These are phyloP conservation scores for Corythaeola cristata DNA, from an alignment of 2,113 vertebrate genomes.

Conservation along the genomic window DNA sequence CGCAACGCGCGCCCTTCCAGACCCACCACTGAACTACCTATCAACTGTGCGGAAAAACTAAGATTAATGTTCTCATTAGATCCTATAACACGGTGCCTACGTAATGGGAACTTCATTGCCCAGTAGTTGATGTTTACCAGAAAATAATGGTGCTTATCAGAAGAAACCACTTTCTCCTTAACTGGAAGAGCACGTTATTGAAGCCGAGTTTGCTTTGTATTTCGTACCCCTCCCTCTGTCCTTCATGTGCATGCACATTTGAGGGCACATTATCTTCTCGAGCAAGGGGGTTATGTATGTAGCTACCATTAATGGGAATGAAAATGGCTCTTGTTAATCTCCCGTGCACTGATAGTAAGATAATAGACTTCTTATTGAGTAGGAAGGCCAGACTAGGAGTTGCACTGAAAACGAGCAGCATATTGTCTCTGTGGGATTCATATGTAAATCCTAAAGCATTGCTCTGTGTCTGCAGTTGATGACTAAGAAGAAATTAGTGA, in stretches of 20 bases:
- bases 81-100: neutral
- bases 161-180: neutral
- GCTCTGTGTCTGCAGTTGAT: neutral
- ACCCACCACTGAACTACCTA: neutral
- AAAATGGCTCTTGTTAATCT: constrained; percentile 39
- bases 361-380: constrained; percentile 28
- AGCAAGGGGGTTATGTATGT: neutral
- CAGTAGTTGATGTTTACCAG: neutral
- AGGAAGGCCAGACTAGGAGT: neutral
- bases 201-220: neutral
- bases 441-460: neutral
- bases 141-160: constrained; percentile 12
- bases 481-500: neutral
- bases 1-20: neutral
- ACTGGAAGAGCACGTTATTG: constrained; percentile 33
- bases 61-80: constrained; percentile 24
- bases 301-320: constrained; percentile 41
- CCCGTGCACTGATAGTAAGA: neutral
- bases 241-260: neutral
- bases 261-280: constrained; percentile 1
- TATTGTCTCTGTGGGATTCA: neutral
- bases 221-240: neutral
- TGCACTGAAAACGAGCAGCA: neutral
- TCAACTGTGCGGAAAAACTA: neutral
- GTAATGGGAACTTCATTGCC: neutral